A percentile compares a stretch with the other conserved stretches of the same genome.
phyloP scores from a whole-genome alignment of 2,797 vertebrate species.

The Chloroceryle amazona region DNA sequence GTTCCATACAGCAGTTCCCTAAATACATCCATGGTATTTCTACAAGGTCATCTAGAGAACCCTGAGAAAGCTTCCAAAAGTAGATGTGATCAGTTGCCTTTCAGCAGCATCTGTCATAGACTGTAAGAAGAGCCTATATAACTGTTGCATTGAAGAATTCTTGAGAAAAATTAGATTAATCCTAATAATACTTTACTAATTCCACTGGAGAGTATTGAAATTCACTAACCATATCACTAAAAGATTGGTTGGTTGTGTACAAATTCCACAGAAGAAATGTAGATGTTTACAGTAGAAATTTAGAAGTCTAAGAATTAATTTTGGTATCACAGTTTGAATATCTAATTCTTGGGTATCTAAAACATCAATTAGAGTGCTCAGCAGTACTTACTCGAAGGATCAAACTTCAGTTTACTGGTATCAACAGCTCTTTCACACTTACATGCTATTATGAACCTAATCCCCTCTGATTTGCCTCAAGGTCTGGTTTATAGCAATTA shows the following conservation, averaged over 20 bases:
- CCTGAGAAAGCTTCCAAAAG: not conserved
- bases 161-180: not conserved
- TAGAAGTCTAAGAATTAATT: not conserved
- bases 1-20: not conserved
- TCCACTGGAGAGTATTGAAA: not conserved
- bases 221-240: not conserved
- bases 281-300: not conserved
- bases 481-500: not conserved
- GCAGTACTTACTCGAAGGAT: not conserved
- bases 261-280: not conserved
- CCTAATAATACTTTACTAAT: fast-evolving
- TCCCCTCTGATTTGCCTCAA: not conserved
- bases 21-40: not conserved
- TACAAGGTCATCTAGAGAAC: fast-evolving
- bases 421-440: not conserved
- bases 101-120: not conserved
- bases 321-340: not conserved
- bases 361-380: not conserved
- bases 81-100: fast-evolving
- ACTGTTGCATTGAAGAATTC: not conserved
- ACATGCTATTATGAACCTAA: not conserved
- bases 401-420: not conserved
- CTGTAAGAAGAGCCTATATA: not conserved
- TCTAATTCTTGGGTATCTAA: not conserved
- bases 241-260: fast-evolving